Percentiles rank a stretch among this genome's conserved stretches.
phyloP scores from a whole-genome alignment of 2,888 invertebrate species.

The Anagyrus pseudococci region DNA sequence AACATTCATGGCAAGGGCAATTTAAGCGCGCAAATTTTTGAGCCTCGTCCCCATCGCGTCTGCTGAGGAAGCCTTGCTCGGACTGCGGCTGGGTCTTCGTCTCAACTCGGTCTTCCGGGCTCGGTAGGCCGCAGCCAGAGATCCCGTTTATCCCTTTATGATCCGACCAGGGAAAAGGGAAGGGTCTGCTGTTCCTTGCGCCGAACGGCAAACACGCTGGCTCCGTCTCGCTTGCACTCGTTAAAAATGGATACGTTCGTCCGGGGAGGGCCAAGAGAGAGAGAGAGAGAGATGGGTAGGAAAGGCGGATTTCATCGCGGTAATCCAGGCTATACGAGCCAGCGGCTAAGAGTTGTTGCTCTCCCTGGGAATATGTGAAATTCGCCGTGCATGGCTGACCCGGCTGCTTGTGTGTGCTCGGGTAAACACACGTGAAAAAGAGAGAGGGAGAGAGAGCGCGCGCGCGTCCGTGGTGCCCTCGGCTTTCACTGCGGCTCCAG shows the following conservation, averaged over 20 bases:
- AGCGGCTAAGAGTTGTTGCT: too few species aligned
- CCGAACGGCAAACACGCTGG: not conserved
- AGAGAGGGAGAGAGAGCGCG: too few species aligned
- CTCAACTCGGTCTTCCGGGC: too few species aligned
- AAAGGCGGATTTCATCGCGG: not conserved
- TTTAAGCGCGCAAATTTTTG: conserved; percentile 27
- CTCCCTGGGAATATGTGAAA: conserved; percentile 7
- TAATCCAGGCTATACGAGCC: too few species aligned
- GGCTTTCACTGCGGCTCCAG: too few species aligned
- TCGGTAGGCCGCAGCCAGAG: not conserved
- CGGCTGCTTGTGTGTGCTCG: not conserved
- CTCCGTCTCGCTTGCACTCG: not conserved
- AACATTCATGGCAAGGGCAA: conserved; percentile 26
- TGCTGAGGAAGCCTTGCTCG: too few species aligned
- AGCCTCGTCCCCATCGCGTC: not conserved
- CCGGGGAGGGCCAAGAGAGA: too few species aligned
- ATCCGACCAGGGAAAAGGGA: not conserved
- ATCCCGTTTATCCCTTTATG: not conserved
- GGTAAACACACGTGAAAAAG: too few species aligned
- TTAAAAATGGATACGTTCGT: conserved; percentile 15
- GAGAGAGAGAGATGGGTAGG: too few species aligned
- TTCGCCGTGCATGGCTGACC: not conserved
- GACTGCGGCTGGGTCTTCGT: too few species aligned
- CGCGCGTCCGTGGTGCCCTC: too few species aligned
- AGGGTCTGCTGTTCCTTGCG: too few species aligned